Evolutionary conservation across 2,113 vertebrate species (phyloP), one percentile per base, ranked within the genome.

Genomic region (Psettodes erumei): DNA sequence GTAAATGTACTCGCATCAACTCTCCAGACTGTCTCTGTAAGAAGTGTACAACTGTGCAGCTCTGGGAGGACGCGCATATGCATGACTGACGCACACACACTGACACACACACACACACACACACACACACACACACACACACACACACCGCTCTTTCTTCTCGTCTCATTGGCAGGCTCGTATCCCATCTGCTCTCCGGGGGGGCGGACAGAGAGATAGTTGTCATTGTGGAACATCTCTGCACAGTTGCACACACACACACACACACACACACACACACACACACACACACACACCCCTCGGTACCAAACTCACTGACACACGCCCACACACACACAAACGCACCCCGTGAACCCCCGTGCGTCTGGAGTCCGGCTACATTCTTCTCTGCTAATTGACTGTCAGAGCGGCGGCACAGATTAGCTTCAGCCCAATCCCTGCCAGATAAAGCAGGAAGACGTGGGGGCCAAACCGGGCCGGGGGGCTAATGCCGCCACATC

Each of bases 341-440:
- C 2, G 30, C 42, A 82, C 71, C 75, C 37, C 55, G 8, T 65
- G 47, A 80, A 78, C 78, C 77, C 59, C 59, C 50, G 32, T 53
- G 79, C 73, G 54, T 85, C 51, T 82, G 6, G 18, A 73, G 82
- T 86, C 79, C 82, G 27, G 77, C 75, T 76, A 66, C 79, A 94
- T 93, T 94, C 90, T 93, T 92, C 87, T 87, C 83, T 78, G 89
- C 89, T 95, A 95, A 95, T 95, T 93, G 93, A 93, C 91, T 94
- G 94, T 94, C 93, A 94, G 80, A 84, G 81, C 88, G 65, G 77
- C 83, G 75, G 63, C 48, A 85, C 75, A 94, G 94, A 95, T 95
- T 94, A 94, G 91, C 88, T 88, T 72, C 79, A 82, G 71, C 75
- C 91, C 88, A 91, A 92, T 92, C 90, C 89, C 48, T 70, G 56